A percentile compares a stretch with the other conserved stretches of the same genome.
phyloP scores from a whole-genome alignment of 2,797 vertebrate species.

The Uromys caudimaculatus region DNA sequence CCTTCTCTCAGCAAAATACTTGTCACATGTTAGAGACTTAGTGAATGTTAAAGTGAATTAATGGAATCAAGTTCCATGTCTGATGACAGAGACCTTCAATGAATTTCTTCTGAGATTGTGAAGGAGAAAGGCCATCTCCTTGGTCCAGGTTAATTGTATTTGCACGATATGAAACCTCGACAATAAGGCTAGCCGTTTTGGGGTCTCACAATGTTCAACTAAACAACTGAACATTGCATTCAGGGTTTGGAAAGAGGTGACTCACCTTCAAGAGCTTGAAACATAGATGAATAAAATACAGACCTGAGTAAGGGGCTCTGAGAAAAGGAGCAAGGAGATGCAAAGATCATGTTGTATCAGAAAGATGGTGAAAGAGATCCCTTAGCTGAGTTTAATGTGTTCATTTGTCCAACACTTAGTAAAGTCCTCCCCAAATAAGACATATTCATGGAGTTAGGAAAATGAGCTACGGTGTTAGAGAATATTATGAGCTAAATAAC shows the following conservation, averaged over 20 bases:
- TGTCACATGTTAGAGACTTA: neutral
- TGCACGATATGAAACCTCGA: neutral
- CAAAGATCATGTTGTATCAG: neutral
- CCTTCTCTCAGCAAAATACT: neutral
- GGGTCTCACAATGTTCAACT: neutral
- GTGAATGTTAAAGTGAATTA: slow-evolving; percentile 32
- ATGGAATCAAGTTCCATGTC: slow-evolving; percentile 11
- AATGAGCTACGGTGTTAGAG: neutral
- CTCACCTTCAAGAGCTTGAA: neutral
- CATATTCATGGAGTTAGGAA: neutral
- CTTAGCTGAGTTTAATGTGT: neutral
- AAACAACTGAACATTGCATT: neutral
- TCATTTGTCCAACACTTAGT: neutral
- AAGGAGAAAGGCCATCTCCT: neutral
- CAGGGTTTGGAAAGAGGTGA: neutral
- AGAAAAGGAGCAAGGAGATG: neutral
- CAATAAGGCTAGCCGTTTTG: neutral
- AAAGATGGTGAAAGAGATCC: neutral
- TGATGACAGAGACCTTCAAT: neutral
- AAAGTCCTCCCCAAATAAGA: neutral
- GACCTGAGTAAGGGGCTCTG: neutral
- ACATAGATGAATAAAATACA: neutral
- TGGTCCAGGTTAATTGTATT: neutral
- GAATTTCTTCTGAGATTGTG: neutral
- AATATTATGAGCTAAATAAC: neutral